Percentiles rank a stretch among this genome's conserved stretches.
Evolutionary conservation across 1,140 invertebrate species (phyloP).

Genomic region (Drosophila lini): DNA sequence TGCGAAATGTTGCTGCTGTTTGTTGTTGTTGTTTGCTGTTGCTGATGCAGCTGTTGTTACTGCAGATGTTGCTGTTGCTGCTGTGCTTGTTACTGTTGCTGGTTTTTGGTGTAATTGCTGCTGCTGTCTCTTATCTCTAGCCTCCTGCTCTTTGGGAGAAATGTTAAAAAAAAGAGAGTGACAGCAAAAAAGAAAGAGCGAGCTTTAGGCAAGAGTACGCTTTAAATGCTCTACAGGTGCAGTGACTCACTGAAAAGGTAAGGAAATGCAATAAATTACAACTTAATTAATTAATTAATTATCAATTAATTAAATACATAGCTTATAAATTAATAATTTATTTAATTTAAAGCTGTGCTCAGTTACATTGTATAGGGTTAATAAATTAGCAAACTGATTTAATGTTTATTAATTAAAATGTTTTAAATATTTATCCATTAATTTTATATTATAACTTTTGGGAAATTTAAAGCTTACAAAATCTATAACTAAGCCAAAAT

Average conservation of each 20-base stretch:
- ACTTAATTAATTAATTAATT: not conserved
- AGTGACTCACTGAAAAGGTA: not conserved
- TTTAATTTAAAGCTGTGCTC: too few relatives aligned
- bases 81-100: conserved; percentile 6
- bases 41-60: conserved; percentile 5
- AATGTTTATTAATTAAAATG: too few relatives aligned
- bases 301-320: too few relatives aligned
- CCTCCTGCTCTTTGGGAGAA: conserved; percentile 37
- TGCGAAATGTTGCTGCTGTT: conserved; percentile 42
- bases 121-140: conserved; percentile 33
- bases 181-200: conserved; percentile 6
- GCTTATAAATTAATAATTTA: too few relatives aligned
- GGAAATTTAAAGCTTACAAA: too few relatives aligned
- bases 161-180: conserved; percentile 20
- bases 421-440: too few relatives aligned
- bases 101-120: conserved; percentile 10
- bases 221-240: conserved; percentile 18
- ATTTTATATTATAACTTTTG: too few relatives aligned
- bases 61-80: conserved; percentile 5
- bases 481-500: too few relatives aligned
- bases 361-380: too few relatives aligned
- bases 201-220: not conserved
- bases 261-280: not conserved
- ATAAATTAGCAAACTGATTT: too few relatives aligned
- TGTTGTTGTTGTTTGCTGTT: conserved; percentile 11